Conservation (phyloP, 2,113 vertebrate species). For the Hippopotamus amphibius region DNA sequence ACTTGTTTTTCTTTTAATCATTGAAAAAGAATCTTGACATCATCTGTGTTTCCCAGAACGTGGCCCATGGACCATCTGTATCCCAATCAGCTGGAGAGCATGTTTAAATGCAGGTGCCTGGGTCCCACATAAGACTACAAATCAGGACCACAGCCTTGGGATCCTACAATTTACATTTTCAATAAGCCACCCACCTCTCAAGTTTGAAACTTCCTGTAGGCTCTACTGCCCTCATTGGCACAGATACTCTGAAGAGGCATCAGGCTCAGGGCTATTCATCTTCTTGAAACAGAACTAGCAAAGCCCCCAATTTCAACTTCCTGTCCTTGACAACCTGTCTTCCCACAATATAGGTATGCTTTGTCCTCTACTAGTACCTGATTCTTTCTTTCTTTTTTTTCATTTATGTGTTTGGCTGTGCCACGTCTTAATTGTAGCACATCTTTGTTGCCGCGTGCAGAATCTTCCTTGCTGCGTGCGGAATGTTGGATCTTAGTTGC, state of each 20-base stretch:
- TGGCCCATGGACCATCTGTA: not conserved
- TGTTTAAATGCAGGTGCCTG: not conserved
- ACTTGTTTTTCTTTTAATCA: conserved; percentile 40
- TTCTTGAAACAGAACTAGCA: not conserved
- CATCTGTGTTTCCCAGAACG: not conserved
- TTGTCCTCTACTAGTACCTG: not conserved
- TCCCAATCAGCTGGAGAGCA: not conserved
- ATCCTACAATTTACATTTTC: not conserved
- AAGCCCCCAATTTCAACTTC: not conserved
- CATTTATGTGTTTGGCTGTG: not conserved
- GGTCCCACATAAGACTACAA: not conserved
- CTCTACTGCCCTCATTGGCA: not conserved
- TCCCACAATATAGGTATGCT: not conserved
- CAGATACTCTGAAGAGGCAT: not conserved
- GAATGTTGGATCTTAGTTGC: too few species aligned
- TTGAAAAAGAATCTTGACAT: conserved; percentile 38
- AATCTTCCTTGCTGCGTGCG: too few species aligned
- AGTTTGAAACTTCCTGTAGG: not conserved
- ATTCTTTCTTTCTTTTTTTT: not conserved
- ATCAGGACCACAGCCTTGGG: not conserved
- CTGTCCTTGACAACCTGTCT: not conserved
- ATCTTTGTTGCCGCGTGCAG: too few species aligned
- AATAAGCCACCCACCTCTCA: not conserved
- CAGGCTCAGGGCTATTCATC: not conserved
- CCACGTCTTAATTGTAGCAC: too few species aligned